Evolutionary conservation across 2,888 invertebrate genomes (phyloP), one percentile per base, ranked within the genome.

Genomic region (Dryocosmus kuriphilus): DNA sequence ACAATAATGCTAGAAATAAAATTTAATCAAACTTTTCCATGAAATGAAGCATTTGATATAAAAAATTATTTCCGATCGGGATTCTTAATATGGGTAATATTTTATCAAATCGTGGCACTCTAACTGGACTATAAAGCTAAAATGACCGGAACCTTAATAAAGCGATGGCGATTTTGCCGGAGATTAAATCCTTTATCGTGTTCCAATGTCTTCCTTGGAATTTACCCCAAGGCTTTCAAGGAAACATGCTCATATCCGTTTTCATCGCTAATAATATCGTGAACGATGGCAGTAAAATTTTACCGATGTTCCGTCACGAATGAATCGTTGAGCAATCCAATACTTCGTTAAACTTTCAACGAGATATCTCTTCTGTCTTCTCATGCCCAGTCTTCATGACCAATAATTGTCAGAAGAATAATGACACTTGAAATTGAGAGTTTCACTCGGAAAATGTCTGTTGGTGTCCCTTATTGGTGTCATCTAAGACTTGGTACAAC

Each of bases 231-330:
- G 46, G 67, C 67, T 71, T 71, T 30, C 67, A 46, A 30, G 46
- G 30, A 46, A 71, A 46, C 51, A 46, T 51, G 30, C n/a, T 51
- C 46, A 27, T 46, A 27, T 71, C 46, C 30, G 67, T 77, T 78
- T 77, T 79, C 78, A 78, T 77, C 75, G 75, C 62, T 78, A 79
- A 81, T 81, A 81, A 81, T 79, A 77, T 60, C 75, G 75, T 78
- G 67, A 77, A 79, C 78, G 78, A 79, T 79, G 63, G 73, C 77
- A 78, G 77, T 79, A 63, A 75, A 79, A 79, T 78, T 79, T 78
- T 74, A 75, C 71, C 24, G 74, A 61, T 51, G 61, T 81, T 77
- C 76, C 63, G 41, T 65, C 74, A 62, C 35, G 24, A 76, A 65
- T 57, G 55, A 67, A 30, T n/a, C 41, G 41, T 46, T 30, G 60